Percentiles rank a stretch among this genome's conserved stretches.
phyloP scores from a whole-genome alignment of 2,797 vertebrate genomes.

The Pipistrellus pygmaeus region DNA sequence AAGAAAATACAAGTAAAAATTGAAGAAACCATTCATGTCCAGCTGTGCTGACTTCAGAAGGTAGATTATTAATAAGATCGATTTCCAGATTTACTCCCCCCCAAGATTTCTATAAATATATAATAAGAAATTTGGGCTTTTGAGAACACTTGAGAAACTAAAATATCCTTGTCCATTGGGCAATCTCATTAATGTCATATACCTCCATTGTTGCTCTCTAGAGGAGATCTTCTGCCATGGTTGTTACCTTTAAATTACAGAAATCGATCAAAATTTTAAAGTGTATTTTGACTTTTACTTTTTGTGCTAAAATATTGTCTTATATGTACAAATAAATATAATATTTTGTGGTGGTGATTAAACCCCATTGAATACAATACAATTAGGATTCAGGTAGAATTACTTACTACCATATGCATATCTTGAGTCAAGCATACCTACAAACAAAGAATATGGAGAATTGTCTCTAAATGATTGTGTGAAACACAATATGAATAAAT shows the following conservation, averaged over 20 bases:
- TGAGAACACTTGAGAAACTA: not conserved
- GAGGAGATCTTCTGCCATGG: not conserved
- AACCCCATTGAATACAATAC: not conserved
- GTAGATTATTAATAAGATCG: not conserved
- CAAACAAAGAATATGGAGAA: not conserved
- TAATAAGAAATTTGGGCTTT: not conserved
- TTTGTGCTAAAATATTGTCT: not conserved
- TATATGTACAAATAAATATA: not conserved
- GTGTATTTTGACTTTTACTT: slow-evolving; percentile 49
- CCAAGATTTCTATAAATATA: not conserved
- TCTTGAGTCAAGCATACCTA: not conserved
- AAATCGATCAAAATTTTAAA: slow-evolving; percentile 2
- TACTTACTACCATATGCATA: not conserved
- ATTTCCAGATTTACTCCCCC: not conserved
- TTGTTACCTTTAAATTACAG: not conserved
- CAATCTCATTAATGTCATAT: not conserved
- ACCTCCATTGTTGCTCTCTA: not conserved
- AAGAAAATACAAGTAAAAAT: not conserved
- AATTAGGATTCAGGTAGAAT: not conserved
- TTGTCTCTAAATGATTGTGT: not conserved
- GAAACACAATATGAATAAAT: not conserved
- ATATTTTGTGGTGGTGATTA: not conserved
- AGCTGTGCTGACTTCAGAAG: not conserved
- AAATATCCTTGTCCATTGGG: not conserved
- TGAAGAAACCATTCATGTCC: not conserved